A percentile compares a stretch with the other conserved stretches of the same genome.
phyloP scores from a whole-genome alignment of 2,888 invertebrate genomes.

The Pristionchus exspectatus region DNA sequence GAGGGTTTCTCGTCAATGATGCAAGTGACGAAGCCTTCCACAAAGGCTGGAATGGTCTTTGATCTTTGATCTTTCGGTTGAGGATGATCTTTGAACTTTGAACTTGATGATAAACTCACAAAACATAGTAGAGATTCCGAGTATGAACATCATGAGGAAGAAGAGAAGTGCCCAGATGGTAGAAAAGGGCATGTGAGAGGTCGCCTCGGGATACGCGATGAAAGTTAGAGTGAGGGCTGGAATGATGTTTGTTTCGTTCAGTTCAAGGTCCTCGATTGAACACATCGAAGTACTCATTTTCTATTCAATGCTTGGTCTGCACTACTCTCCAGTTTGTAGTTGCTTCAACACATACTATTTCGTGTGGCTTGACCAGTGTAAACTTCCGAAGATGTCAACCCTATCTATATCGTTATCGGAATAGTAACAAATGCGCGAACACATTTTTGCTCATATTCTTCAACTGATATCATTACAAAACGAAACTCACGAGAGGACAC shows the following conservation, averaged over 20 bases:
- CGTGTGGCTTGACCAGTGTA: background rate
- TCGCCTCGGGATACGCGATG: slow-evolving; percentile 79
- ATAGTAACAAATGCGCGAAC: background rate
- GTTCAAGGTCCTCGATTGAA: background rate
- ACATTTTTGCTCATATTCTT: background rate
- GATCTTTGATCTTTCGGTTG: background rate
- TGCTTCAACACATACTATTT: background rate
- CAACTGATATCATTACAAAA: background rate
- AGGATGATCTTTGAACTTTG: background rate
- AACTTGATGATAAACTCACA: slow-evolving; percentile 25
- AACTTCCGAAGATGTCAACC: background rate
- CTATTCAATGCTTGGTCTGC: background rate
- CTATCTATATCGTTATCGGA: background rate
- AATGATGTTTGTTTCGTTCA: slow-evolving; percentile 1
- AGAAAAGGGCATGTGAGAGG: slow-evolving; percentile 78
- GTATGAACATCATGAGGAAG: slow-evolving; percentile 80
- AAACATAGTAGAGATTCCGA: slow-evolving; percentile 76
- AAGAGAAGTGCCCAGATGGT: slow-evolving; percentile 79
- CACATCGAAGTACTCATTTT: background rate
- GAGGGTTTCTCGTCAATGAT: background rate
- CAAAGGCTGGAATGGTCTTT: background rate
- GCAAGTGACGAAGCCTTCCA: slow-evolving; percentile 21
- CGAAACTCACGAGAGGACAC: slow-evolving; percentile 66
- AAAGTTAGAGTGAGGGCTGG: slow-evolving; percentile 80
- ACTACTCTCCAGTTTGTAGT: background rate